These are phyloP conservation scores for Sarcophaga variegata DNA, from an alignment of 2,888 invertebrate genomes.

Conservation along the genomic window DNA sequence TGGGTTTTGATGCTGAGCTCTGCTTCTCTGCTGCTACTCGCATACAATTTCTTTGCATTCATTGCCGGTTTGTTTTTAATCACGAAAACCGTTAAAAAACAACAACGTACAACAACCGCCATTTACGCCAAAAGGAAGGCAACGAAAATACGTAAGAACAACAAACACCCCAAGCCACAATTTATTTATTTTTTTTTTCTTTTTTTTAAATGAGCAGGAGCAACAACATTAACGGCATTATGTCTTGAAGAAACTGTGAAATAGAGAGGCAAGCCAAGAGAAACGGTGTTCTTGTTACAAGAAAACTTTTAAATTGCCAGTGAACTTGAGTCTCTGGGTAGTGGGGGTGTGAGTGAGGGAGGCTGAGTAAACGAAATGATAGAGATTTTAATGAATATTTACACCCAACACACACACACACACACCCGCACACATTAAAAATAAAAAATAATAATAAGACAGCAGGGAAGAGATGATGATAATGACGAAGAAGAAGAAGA, in stretches of 20 bases:
- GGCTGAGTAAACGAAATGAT: constrained; percentile 15
- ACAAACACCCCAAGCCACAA: not conserved
- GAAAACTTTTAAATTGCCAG: not conserved
- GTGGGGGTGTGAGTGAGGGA: not conserved
- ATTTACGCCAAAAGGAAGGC: constrained; percentile 49
- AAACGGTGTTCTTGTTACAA: not conserved
- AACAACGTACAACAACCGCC: constrained; percentile 19
- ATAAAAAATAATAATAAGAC: constrained; percentile 21
- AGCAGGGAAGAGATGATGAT: not conserved
- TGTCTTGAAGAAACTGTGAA: not conserved
- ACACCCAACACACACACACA: constrained; percentile 1
- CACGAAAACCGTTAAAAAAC: constrained; percentile 64
- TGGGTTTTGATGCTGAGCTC: constrained; percentile 12
- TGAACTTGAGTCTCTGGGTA: not conserved
- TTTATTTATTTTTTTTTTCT: not conserved
- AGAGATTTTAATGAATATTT: constrained; percentile 63
- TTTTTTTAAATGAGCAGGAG: not conserved
- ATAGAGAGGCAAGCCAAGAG: not conserved
- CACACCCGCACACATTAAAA: constrained; percentile 24
- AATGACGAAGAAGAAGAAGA: not conserved
- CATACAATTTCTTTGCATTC: constrained; percentile 50
- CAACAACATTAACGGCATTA: not conserved
- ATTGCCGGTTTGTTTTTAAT: constrained; percentile 67
- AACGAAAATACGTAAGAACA: constrained; percentile 42
- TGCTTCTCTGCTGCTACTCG: not conserved